Evolutionary conservation across 2,113 vertebrate genomes (phyloP).

Genomic region (Athene noctua): DNA sequence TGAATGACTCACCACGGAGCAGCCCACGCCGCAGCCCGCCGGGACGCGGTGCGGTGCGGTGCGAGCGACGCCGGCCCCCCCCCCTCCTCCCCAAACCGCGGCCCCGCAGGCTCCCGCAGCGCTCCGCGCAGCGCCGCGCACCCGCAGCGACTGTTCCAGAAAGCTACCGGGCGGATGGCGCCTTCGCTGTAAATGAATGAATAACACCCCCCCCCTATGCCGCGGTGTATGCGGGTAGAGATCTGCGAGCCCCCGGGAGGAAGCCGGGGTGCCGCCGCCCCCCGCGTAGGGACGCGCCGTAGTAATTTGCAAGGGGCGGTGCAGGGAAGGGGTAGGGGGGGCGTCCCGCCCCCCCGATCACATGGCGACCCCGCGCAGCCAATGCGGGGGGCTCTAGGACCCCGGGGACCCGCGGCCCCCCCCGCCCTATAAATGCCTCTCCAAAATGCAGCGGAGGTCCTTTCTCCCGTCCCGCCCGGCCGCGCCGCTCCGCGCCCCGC

Average conservation of each 20-base stretch:
- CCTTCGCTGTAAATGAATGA: neutral
- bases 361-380: conserved; percentile 77
- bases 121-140: neutral
- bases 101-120: neutral
- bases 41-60: neutral
- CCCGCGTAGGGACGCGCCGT: conserved; percentile 8
- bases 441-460: conserved; percentile 81
- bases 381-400: conserved; percentile 80
- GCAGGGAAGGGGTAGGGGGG: neutral
- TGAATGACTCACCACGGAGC: neutral
- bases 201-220: neutral
- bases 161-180: neutral
- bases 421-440: conserved; percentile 86
- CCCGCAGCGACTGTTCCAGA: neutral
- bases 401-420: conserved; percentile 78
- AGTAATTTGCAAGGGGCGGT: conserved; percentile 58
- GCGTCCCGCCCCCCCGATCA: conserved; percentile 70
- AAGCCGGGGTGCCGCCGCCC: neutral
- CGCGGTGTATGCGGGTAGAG: neutral
- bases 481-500: conserved; percentile 59
- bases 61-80: neutral
- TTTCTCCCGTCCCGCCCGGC: conserved; percentile 74
- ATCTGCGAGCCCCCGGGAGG: neutral
- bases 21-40: neutral
- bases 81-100: neutral